phyloP scores from a whole-genome alignment of 2,888 invertebrate species.

The Caenorhabditis plicata region DNA sequence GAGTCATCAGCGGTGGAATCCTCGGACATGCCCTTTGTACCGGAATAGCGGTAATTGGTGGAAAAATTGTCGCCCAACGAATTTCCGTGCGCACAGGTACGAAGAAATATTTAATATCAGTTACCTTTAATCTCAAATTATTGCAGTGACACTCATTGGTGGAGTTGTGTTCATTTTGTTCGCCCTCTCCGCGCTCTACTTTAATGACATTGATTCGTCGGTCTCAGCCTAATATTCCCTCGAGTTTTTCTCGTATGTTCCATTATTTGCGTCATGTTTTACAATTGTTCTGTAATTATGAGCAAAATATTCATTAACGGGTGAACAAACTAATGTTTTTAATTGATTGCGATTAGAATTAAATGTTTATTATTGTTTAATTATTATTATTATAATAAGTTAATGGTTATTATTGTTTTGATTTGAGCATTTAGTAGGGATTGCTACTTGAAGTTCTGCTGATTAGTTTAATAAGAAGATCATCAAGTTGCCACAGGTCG shows the following conservation, averaged over 20 bases:
- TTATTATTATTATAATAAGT: too few species aligned
- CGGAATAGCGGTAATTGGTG: conserved; percentile 92
- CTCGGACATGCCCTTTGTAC: conserved; percentile 94
- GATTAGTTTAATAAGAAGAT: conserved; percentile 42
- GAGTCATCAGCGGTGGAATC: conserved; percentile 89
- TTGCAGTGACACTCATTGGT: conserved; percentile 90
- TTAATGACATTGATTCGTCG: conserved; percentile 69
- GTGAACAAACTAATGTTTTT: too few species aligned
- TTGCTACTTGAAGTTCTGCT: conserved; percentile 8
- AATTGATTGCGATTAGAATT: neutral
- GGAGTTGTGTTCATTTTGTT: conserved; percentile 92
- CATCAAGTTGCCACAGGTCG: conserved; percentile 53
- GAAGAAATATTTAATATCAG: conserved; percentile 8
- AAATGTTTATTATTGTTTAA: neutral
- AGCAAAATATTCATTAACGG: too few species aligned
- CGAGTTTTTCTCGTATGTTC: neutral
- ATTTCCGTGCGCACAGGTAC: conserved; percentile 94
- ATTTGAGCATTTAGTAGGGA: too few species aligned
- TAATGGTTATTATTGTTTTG: too few species aligned
- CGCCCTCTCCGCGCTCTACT: conserved; percentile 85
- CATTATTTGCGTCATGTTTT: too few species aligned
- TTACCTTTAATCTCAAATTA: conserved; percentile 11
- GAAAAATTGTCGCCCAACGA: conserved; percentile 91
- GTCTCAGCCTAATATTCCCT: conserved; percentile 16
- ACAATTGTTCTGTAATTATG: too few species aligned